Evolutionary conservation across 2,888 invertebrate genomes (phyloP).

Genomic region (Drosophila longiperda): DNA sequence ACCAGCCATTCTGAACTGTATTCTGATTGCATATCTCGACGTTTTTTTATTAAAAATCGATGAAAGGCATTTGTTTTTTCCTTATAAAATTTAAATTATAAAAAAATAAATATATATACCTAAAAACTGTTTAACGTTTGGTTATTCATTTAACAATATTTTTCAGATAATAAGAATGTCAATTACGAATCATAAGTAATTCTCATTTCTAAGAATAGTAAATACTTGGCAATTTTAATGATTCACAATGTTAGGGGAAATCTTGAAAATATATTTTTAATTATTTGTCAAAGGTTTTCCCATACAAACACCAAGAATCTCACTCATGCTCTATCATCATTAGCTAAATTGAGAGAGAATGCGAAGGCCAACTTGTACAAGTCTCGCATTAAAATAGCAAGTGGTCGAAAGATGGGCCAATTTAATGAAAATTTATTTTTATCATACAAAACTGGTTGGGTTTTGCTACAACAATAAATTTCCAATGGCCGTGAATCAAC

Average conservation of each 20-base stretch:
- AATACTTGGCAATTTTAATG: background rate
- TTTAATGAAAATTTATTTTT: conserved; percentile 4
- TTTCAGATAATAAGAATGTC: background rate
- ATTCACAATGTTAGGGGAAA: background rate
- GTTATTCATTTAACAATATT: background rate
- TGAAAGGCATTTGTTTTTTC: too few relatives aligned
- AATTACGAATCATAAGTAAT: background rate
- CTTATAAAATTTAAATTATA: too few relatives aligned
- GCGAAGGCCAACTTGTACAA: conserved; percentile 21
- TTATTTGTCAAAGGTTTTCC: background rate
- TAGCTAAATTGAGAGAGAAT: background rate
- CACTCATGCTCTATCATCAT: background rate
- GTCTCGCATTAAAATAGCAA: conserved; percentile 8
- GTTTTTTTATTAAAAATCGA: too few relatives aligned
- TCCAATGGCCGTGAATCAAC: conserved; percentile 16
- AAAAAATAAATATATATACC: too few relatives aligned
- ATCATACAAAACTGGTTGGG: background rate
- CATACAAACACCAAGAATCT: background rate
- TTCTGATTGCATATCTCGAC: too few relatives aligned
- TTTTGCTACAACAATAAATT: conserved; percentile 14
- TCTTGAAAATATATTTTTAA: background rate
- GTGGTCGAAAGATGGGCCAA: conserved; percentile 3
- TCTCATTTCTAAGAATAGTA: background rate
- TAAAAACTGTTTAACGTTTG: too few relatives aligned
- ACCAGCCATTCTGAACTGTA: too few relatives aligned